Percentiles rank a stretch among this genome's conserved stretches.
Evolutionary conservation across 2,888 invertebrate species (phyloP).

Genomic region (Spisula subtruncata): DNA sequence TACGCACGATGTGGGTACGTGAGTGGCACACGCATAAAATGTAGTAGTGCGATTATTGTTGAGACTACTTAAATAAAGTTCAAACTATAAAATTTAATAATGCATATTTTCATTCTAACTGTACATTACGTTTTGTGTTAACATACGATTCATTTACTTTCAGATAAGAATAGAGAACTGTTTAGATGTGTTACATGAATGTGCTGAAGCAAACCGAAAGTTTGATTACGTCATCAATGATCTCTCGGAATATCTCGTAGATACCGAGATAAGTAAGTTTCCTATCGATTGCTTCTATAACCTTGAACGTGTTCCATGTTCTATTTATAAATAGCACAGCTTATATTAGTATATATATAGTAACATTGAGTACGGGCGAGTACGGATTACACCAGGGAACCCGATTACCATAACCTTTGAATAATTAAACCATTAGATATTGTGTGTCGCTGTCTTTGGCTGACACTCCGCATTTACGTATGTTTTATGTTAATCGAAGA

Average conservation of each 20-base stretch:
- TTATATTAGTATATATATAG: neutral
- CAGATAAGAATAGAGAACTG: constrained; percentile 97
- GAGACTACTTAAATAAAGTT: too few species aligned
- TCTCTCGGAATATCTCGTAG: constrained; percentile 96
- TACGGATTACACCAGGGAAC: too few species aligned
- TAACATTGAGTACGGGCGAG: neutral
- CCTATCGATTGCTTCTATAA: too few species aligned
- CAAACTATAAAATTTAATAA: too few species aligned
- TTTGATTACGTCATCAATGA: constrained; percentile 98
- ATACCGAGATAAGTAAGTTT: constrained; percentile 75
- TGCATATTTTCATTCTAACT: too few species aligned
- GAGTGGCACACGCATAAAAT: too few species aligned
- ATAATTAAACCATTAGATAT: too few species aligned
- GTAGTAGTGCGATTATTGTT: too few species aligned
- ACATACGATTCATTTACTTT: constrained; percentile 68
- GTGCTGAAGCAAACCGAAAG: constrained; percentile 91
- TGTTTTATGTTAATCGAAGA: too few species aligned
- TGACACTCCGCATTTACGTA: too few species aligned
- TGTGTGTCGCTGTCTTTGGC: too few species aligned
- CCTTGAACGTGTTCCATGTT: neutral
- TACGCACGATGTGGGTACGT: too few species aligned
- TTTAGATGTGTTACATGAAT: constrained; percentile 92
- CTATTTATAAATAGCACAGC: neutral
- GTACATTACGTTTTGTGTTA: neutral
- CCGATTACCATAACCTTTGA: neutral